Base-by-base conservation (phyloP, 2,888 invertebrate genomes). In the Dolomedes plantarius region DNA sequence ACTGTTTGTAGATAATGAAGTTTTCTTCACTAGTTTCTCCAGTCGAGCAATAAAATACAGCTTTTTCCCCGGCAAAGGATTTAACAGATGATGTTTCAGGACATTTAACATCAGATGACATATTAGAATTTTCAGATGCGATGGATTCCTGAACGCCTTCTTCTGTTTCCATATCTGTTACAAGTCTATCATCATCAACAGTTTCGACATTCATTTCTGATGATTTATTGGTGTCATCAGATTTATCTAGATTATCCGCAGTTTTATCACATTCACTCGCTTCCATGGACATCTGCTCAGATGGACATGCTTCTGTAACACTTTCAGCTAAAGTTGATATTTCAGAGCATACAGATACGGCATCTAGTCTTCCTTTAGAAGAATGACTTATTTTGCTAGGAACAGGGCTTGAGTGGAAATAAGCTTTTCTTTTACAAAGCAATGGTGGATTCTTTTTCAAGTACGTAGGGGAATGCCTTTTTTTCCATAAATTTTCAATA, bases 401-500 rank as follows among this genome's bases (percentile, higher is more conserved):
- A n/a, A 36, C 19, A n/a, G 19, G 32, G n/a, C 32, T 19, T 19
- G 36, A 19, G 6, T 67, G 67, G 13, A 16, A 31, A 5, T n/a
- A 23, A 19, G 83, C 68, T 68, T 71, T 85, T 13, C 77, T 50
- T 62, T 85, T 85, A 11, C 41, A 29, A 31, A 76, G 50, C 19
- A 78, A 13, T 29, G 77, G 68, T 36, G 23, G 62, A 31, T 78
- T 72, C 6, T 27, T 72, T 29, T 85, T 85, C n/a, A 77, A n/a
- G 23, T 36, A 78, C 13, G 65, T 23, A n/a, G 65, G 16, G 5
- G 77, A 68, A 19, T 85, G 68, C n/a, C 77, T 32, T 0, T 28
- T 56, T 27, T 73, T 67, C 73, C 77, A 78, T 23, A 73, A 36
- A 29, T 67, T 77, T 39, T 85, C 77, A 6, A 85, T 62, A 28